These are phyloP conservation scores for Tinea pellionella DNA, from an alignment of 2,888 invertebrate genomes.

Conservation along the genomic window DNA sequence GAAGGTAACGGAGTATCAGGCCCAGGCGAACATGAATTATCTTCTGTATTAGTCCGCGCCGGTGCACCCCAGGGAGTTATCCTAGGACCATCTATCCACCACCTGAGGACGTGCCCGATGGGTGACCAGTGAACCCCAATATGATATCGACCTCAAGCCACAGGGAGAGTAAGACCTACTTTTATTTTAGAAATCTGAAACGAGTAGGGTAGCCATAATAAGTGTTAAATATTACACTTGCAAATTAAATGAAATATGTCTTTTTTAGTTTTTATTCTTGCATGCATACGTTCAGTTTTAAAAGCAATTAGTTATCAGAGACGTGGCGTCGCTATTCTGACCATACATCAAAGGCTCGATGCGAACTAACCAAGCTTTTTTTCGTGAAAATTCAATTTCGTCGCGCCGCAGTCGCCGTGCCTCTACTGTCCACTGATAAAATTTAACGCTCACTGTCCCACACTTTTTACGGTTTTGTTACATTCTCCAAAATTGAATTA, in stretches of 20 bases:
- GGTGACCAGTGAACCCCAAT: no score
- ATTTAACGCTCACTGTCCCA: constrained; percentile 11
- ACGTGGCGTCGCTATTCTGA: constrained; percentile 9
- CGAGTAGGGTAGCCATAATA: no score
- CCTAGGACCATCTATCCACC: no score
- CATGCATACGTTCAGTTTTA: neutral
- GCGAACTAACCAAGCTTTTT: constrained; percentile 24
- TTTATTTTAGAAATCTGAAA: no score
- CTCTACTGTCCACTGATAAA: constrained; percentile 5
- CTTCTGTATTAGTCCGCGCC: no score
- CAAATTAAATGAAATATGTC: neutral
- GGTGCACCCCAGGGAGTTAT: no score
- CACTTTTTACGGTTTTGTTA: constrained; percentile 11
- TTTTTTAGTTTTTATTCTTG: neutral
- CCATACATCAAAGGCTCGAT: constrained; percentile 29
- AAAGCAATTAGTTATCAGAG: constrained; percentile 12
- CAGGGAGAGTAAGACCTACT: no score
- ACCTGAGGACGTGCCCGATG: no score
- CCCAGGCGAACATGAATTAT: no score
- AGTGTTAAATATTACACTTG: no score
- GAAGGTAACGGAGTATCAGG: no score
- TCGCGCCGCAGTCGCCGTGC: constrained; percentile 1
- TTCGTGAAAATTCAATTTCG: constrained; percentile 24
- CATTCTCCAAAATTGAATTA: constrained; percentile 2
- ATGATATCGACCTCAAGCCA: no score